These are phyloP conservation scores for Hemicordylus capensis DNA, from an alignment of 2,113 vertebrate species.

Conservation along the genomic window DNA sequence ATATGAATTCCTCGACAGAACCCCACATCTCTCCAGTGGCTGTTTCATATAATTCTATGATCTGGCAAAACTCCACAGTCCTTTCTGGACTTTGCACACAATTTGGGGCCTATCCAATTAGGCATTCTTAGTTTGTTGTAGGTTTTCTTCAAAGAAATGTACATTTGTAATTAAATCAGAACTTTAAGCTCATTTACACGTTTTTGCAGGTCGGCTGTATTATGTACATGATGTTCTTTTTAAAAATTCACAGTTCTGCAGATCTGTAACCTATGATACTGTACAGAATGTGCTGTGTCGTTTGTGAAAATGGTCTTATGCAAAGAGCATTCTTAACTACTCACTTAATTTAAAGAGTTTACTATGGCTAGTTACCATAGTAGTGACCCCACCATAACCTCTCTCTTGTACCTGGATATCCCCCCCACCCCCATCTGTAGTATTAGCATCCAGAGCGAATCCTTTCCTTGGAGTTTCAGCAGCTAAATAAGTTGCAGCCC, in stretches of 20 bases:
- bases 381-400: slow-evolving; percentile 80
- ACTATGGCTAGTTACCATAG: slow-evolving; percentile 70
- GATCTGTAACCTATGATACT: slow-evolving; percentile 58
- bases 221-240: slow-evolving; percentile 47
- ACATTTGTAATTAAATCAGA: slow-evolving; percentile 22
- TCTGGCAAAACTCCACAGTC: not conserved
- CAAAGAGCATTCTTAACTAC: slow-evolving; percentile 70
- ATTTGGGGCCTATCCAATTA: slow-evolving; percentile 1
- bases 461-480: slow-evolving; percentile 77
- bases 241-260: slow-evolving; percentile 59
- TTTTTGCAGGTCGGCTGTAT: slow-evolving; percentile 16
- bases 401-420: slow-evolving; percentile 77
- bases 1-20: not conserved
- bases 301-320: slow-evolving; percentile 59
- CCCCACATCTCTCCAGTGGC: not conserved
- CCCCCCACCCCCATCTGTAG: slow-evolving; percentile 71
- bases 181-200: slow-evolving; percentile 45
- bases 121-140: not conserved
- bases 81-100: not conserved
- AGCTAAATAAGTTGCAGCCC: slow-evolving; percentile 84
- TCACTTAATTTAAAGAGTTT: slow-evolving; percentile 79
- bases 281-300: slow-evolving; percentile 43
- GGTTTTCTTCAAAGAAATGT: not conserved
- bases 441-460: slow-evolving; percentile 75
- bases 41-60: not conserved